phyloP scores from a whole-genome alignment of 2,888 invertebrate genomes.

The Diarsia mendica region DNA sequence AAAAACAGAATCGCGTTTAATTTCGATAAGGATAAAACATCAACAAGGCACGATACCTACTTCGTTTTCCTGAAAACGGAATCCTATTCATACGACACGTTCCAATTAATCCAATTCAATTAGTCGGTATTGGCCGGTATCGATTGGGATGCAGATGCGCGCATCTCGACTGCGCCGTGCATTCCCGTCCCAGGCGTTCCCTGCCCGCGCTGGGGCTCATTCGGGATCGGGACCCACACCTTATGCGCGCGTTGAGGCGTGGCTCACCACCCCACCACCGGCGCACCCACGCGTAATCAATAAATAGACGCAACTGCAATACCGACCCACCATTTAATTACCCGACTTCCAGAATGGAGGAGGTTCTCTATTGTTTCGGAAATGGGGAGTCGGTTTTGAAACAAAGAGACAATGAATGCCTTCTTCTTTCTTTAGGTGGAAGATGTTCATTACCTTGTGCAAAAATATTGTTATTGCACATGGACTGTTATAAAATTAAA shows the following conservation, averaged over 20 bases:
- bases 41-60: not conserved
- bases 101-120: not conserved
- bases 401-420: not conserved
- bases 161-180: not conserved
- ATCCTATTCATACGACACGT: not conserved
- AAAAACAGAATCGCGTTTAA: no score
- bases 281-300: slow-evolving; percentile 12
- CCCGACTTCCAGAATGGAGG: no score
- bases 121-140: not conserved
- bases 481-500: slow-evolving; percentile 12
- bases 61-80: slow-evolving; percentile 3
- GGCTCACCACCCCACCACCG: not conserved
- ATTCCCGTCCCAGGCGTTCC: not conserved
- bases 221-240: no score
- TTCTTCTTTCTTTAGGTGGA: not conserved
- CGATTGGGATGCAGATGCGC: slow-evolving; percentile 13
- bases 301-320: slow-evolving; percentile 24
- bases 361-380: no score
- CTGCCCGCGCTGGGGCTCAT: not conserved
- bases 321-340: not conserved
- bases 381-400: not conserved
- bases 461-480: slow-evolving; percentile 5
- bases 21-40: slow-evolving; percentile 13
- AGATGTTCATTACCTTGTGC: not conserved
- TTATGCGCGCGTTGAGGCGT: not conserved